Conservation (phyloP, 2,888 invertebrate species). For the Polydrusus tereticollis region DNA sequence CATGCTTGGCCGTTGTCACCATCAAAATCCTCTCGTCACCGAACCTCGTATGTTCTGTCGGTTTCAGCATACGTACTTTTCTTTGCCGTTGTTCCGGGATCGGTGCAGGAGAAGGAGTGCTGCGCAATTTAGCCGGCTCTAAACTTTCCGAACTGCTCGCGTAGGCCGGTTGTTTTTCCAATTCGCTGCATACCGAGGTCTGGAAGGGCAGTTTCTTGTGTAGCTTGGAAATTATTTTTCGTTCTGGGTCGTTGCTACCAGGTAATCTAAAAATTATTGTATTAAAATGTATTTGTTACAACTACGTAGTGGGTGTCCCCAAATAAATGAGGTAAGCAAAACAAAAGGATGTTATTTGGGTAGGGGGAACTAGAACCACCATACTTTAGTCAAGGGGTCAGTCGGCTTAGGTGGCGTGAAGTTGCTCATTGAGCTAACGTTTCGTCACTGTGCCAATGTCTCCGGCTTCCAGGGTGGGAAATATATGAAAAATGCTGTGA, state of each 20-base stretch:
- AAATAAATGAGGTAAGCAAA: too few species aligned
- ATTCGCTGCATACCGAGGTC: slow-evolving; percentile 68
- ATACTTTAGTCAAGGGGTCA: too few species aligned
- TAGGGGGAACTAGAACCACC: too few species aligned
- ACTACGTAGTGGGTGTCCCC: too few species aligned
- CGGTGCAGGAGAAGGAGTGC: slow-evolving; percentile 63
- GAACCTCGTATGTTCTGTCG: slow-evolving; percentile 75
- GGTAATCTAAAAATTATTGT: slow-evolving; percentile 37
- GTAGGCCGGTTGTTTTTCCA: slow-evolving; percentile 61
- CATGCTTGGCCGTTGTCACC: slow-evolving; percentile 81
- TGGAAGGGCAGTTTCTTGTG: slow-evolving; percentile 67
- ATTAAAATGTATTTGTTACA: too few species aligned
- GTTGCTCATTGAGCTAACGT: too few species aligned
- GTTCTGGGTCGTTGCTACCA: slow-evolving; percentile 52
- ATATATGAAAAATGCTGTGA: too few species aligned
- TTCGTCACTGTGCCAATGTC: too few species aligned
- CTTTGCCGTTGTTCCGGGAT: slow-evolving; percentile 70
- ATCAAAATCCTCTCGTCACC: slow-evolving; percentile 87
- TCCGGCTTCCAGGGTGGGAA: too few species aligned
- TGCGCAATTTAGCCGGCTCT: slow-evolving; percentile 56
- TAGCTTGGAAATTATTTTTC: slow-evolving; percentile 54
- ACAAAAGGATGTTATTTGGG: too few species aligned
- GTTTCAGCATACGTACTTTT: slow-evolving; percentile 73
- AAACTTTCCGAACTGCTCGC: slow-evolving; percentile 87
- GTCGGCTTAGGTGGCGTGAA: too few species aligned